Evolutionary conservation across 1,140 invertebrate genomes (phyloP).

Genomic region (Zaprionus ornatus): DNA sequence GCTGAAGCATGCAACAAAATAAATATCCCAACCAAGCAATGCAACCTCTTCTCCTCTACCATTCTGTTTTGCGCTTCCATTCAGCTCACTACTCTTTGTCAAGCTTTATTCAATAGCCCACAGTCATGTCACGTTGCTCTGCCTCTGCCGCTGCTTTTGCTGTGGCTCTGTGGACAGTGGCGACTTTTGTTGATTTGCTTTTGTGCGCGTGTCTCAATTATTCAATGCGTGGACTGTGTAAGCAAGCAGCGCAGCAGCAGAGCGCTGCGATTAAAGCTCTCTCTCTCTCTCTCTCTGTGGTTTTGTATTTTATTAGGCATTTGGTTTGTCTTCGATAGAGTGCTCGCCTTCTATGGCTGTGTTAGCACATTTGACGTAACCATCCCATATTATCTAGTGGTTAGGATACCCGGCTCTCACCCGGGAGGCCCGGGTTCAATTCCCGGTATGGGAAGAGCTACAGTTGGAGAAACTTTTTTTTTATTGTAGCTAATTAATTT

Average conservation of each 20-base stretch:
- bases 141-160: not conserved
- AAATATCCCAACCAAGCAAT: conserved; percentile 25
- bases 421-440: conserved; percentile 93
- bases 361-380: not conserved
- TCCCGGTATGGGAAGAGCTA: conserved; percentile 89
- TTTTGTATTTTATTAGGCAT: conserved; percentile 23
- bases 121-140: conserved; percentile 20
- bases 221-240: conserved; percentile 22
- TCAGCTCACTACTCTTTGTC: conserved; percentile 22
- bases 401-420: conserved; percentile 89
- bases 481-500: not conserved
- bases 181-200: conserved; percentile 33
- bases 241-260: conserved; percentile 7
- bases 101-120: conserved; percentile 32
- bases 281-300: not conserved
- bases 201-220: conserved; percentile 35
- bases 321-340: conserved; percentile 1
- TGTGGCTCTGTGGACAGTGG: conserved; percentile 26
- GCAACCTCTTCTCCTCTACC: not conserved
- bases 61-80: not conserved
- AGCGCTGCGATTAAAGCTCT: not conserved
- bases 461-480: not conserved
- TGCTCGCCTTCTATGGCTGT: not conserved
- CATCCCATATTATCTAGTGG: conserved; percentile 12
- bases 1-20: conserved; percentile 48